A percentile compares a stretch with the other conserved stretches of the same genome.
These are phyloP conservation scores for Anastrepha obliqua DNA, from an alignment of 1,140 invertebrate species.

Conservation along the genomic window DNA sequence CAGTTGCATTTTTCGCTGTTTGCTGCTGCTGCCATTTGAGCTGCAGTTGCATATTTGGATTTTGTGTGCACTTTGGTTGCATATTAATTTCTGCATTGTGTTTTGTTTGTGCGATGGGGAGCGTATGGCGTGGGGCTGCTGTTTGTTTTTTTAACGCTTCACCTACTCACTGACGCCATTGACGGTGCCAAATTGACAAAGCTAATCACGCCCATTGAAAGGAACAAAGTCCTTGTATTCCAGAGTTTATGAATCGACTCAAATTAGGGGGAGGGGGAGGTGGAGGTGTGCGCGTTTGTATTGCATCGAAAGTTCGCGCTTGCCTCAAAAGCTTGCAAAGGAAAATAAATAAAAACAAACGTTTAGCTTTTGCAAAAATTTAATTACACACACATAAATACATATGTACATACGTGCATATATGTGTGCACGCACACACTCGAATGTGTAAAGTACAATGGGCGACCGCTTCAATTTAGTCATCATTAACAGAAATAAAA, in stretches of 20 bases:
- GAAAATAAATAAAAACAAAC: not conserved
- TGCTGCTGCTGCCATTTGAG: not conserved
- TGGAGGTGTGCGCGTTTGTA: not conserved
- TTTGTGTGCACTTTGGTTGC: constrained; percentile 9
- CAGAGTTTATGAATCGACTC: not conserved
- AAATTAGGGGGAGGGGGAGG: not conserved
- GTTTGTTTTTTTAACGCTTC: constrained; percentile 18
- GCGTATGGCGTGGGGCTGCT: not conserved
- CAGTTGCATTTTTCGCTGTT: not conserved
- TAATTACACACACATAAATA: not conserved
- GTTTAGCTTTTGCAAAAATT: constrained; percentile 23
- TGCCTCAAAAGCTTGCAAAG: not conserved
- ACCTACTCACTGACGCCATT: constrained; percentile 21
- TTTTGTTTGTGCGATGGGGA: not conserved
- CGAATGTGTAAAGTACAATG: not conserved
- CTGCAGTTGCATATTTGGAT: constrained; percentile 10
- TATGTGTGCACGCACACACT: not conserved
- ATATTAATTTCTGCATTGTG: constrained; percentile 47
- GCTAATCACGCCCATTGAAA: constrained; percentile 46
- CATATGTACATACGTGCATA: not conserved
- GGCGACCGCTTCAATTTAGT: not conserved
- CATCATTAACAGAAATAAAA: constrained; percentile 36
- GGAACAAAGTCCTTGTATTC: constrained; percentile 14
- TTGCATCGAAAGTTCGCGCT: not conserved
- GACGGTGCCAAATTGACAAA: constrained; percentile 47